These are phyloP conservation scores for Drosophila merina DNA, from an alignment of 2,888 invertebrate species.

Conservation along the genomic window DNA sequence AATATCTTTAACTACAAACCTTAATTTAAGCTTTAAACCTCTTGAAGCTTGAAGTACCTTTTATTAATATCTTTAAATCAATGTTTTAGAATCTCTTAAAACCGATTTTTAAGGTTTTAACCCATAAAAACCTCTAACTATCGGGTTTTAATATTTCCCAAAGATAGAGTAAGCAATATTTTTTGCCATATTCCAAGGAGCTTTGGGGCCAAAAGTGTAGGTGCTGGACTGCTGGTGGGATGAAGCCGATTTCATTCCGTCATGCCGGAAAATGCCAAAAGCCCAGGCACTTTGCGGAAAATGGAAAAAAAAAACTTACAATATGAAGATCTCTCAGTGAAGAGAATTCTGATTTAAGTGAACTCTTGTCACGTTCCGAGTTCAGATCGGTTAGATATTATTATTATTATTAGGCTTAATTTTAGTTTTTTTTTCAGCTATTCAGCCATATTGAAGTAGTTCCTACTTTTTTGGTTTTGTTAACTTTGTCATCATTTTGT, in stretches of 20 bases:
- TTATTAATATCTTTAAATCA: neutral
- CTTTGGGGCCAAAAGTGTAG: slow-evolving; percentile 63
- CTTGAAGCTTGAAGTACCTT: neutral
- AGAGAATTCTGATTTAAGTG: neutral
- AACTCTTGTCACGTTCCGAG: slow-evolving; percentile 33
- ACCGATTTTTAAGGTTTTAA: too few species aligned
- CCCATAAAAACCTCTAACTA: too few species aligned
- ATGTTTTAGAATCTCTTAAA: neutral
- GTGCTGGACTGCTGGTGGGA: slow-evolving; percentile 40
- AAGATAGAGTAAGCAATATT: slow-evolving; percentile 9
- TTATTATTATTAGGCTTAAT: slow-evolving; percentile 26
- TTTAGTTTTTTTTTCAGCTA: slow-evolving; percentile 1
- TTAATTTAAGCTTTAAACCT: too few species aligned
- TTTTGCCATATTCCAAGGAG: neutral
- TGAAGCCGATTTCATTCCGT: slow-evolving; percentile 45
- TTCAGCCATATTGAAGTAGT: slow-evolving; percentile 27
- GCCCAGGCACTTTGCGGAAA: slow-evolving; percentile 63
- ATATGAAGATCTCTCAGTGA: neutral
- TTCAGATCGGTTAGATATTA: slow-evolving; percentile 11
- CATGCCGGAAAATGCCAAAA: slow-evolving; percentile 66
- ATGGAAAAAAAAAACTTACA: neutral
- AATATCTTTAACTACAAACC: neutral
- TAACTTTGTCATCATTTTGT: slow-evolving; percentile 3
- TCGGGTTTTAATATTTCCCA: neutral
- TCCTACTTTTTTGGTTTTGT: neutral